These are phyloP conservation scores for Amblyteles armatorius DNA, from an alignment of 2,888 invertebrate species.

Conservation along the genomic window DNA sequence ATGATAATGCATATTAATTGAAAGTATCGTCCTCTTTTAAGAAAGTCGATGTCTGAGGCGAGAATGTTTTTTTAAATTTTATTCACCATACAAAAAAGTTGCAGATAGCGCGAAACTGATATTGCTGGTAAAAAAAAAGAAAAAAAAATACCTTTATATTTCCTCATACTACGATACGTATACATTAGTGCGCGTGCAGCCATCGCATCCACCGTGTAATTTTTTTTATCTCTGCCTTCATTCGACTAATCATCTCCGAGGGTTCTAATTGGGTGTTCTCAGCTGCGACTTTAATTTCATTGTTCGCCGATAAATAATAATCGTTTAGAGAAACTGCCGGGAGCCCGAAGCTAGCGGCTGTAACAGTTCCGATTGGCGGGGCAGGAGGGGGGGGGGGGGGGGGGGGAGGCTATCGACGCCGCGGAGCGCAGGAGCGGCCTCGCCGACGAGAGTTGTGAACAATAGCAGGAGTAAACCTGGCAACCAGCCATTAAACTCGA, in stretches of 20 bases:
- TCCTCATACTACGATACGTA: background rate
- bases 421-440: background rate
- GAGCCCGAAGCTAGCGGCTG: background rate
- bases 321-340: background rate
- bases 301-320: constrained; percentile 1
- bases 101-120: too few relatives aligned
- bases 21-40: background rate
- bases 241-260: background rate
- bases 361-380: background rate
- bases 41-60: too few relatives aligned
- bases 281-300: constrained; percentile 6
- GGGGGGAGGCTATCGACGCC: constrained; percentile 10
- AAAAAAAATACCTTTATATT: too few relatives aligned
- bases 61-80: too few relatives aligned
- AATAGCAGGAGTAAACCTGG: constrained; percentile 35
- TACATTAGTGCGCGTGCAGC: background rate
- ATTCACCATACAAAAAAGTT: too few relatives aligned
- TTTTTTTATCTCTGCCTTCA: background rate
- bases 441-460: constrained; percentile 38
- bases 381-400: background rate
- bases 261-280: background rate
- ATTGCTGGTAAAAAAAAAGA: too few relatives aligned
- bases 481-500: constrained; percentile 42
- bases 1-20: background rate
- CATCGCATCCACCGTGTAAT: background rate